Percentiles rank a stretch among this genome's conserved stretches.
Evolutionary conservation across 1,140 invertebrate species (phyloP).

Genomic region (Pachyrhynchus sulphureomaculatus): DNA sequence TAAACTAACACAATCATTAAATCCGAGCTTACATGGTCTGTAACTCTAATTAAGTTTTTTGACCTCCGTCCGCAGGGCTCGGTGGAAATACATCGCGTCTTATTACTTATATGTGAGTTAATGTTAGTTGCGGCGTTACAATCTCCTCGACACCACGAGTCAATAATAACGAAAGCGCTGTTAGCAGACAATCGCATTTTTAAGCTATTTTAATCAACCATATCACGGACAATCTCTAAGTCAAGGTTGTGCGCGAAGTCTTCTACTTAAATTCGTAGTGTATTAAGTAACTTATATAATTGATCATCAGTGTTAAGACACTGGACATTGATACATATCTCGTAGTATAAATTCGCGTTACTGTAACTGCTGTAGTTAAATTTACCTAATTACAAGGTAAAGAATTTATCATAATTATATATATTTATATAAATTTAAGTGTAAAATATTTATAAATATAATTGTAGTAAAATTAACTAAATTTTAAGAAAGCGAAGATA

Average conservation of each 20-base stretch:
- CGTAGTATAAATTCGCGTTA: neutral
- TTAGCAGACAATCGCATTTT: slow-evolving; percentile 25
- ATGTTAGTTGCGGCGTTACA: slow-evolving; percentile 16
- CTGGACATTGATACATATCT: slow-evolving; percentile 13
- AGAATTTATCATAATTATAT: neutral
- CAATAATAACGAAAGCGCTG: slow-evolving; percentile 9
- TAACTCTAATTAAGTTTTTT: slow-evolving; percentile 20
- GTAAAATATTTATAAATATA: neutral
- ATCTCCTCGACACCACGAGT: slow-evolving; percentile 19
- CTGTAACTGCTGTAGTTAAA: slow-evolving; percentile 5
- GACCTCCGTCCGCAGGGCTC: slow-evolving; percentile 27
- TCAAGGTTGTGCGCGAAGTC: slow-evolving; percentile 25
- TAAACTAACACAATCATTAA: slow-evolving; percentile 8
- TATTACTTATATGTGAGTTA: slow-evolving; percentile 15
- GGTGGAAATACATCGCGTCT: slow-evolving; percentile 6
- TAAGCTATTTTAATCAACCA: neutral
- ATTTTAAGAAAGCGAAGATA: slow-evolving; percentile 35
- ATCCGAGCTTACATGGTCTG: slow-evolving; percentile 16
- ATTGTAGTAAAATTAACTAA: neutral
- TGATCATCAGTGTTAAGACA: neutral
- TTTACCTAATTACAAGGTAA: neutral
- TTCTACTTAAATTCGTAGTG: neutral
- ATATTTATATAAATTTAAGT: neutral
- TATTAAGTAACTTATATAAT: slow-evolving; percentile 1
- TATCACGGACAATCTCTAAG: slow-evolving; percentile 17